phyloP scores from a whole-genome alignment of 2,888 invertebrate species.

The Diaphora mendica region DNA sequence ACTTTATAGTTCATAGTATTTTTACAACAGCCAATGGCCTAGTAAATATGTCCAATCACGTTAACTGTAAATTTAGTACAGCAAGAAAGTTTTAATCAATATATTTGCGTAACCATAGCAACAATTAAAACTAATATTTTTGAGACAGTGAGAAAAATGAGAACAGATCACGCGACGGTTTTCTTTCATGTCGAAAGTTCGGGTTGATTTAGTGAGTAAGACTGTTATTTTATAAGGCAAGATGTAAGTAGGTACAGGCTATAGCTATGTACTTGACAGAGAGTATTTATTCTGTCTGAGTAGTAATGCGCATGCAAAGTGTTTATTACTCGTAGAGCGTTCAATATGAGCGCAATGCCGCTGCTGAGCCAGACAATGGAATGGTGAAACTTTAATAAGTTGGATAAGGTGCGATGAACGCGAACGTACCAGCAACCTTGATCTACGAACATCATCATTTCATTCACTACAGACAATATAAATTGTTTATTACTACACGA shows the following conservation, averaged over 20 bases:
- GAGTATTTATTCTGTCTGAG: slow-evolving; percentile 51
- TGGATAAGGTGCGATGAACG: slow-evolving; percentile 41
- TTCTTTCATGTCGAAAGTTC: slow-evolving; percentile 26
- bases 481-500: slow-evolving; percentile 4
- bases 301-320: slow-evolving; percentile 60
- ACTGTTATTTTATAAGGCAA: slow-evolving; percentile 38
- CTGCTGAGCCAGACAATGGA: slow-evolving; percentile 63
- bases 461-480: slow-evolving; percentile 16
- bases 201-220: slow-evolving; percentile 41
- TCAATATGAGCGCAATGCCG: slow-evolving; percentile 57
- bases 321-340: slow-evolving; percentile 61
- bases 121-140: slow-evolving; percentile 18
- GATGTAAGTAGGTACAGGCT: slow-evolving; percentile 20
- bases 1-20: slow-evolving; percentile 40
- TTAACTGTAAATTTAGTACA: slow-evolving; percentile 23
- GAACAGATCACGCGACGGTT: slow-evolving; percentile 17
- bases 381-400: slow-evolving; percentile 75
- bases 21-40: slow-evolving; percentile 28
- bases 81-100: slow-evolving; percentile 12
- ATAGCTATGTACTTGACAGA: slow-evolving; percentile 32
- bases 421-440: slow-evolving; percentile 46
- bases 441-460: slow-evolving; percentile 31
- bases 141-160: slow-evolving; percentile 16
- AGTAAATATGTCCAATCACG: slow-evolving; percentile 22
- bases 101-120: slow-evolving; percentile 22